A percentile compares a stretch with the other conserved stretches of the same genome.
Conservation (phyloP, 2,888 invertebrate species). For the Ephialtes manifestator region DNA sequence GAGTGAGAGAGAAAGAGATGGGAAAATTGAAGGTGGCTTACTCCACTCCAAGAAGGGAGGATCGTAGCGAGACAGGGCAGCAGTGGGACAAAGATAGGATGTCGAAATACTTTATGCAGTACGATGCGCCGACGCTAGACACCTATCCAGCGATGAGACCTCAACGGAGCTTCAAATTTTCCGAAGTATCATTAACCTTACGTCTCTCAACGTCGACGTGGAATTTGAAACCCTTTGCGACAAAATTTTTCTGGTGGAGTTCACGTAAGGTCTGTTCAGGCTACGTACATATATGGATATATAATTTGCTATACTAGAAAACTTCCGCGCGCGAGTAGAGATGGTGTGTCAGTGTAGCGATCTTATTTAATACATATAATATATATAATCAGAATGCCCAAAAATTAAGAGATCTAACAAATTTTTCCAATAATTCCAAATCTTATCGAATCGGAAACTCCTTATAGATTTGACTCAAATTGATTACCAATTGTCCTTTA, state of each 20-base stretch:
- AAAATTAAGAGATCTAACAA: no score
- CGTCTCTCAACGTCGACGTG: slow-evolving; percentile 32
- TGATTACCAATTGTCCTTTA: no score
- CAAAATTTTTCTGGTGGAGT: slow-evolving; percentile 36
- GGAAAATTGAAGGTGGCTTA: slow-evolving; percentile 70
- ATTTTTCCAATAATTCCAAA: no score
- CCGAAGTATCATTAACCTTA: slow-evolving; percentile 64
- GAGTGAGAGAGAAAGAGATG: slow-evolving; percentile 61
- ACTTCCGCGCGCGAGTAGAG: no score
- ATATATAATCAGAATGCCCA: no score
- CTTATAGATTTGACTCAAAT: no score
- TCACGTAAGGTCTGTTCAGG: slow-evolving; percentile 30
- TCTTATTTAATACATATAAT: no score
- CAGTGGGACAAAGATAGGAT: slow-evolving; percentile 31
- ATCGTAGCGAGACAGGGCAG: slow-evolving; percentile 47
- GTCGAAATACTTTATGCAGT: slow-evolving; percentile 59
- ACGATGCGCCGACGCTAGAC: slow-evolving; percentile 56
- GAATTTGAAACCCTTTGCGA: slow-evolving; percentile 40
- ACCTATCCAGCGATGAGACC: slow-evolving; percentile 35
- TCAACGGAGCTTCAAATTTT: slow-evolving; percentile 59
- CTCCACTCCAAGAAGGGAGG: slow-evolving; percentile 55
- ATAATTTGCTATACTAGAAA: neutral
- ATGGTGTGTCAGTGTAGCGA: no score
- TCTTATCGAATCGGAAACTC: no score
- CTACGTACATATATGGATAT: neutral